Base-by-base conservation (phyloP, 2,113 vertebrate genomes). In the Solea senegalensis region DNA sequence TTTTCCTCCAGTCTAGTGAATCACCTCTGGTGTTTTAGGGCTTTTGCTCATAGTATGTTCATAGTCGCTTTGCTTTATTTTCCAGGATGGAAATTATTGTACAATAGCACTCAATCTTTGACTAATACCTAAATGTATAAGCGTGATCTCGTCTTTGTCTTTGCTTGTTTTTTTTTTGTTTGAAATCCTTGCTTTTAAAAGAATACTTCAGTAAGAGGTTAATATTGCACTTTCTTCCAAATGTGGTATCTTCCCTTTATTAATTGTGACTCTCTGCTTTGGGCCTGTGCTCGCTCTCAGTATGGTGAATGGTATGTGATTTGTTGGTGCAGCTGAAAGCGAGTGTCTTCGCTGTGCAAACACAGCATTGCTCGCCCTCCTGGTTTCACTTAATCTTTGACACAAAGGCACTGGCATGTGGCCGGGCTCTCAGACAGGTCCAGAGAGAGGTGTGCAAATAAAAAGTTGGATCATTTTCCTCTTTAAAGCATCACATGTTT, bases 311-410 rank as follows among this genome's bases (percentile, higher is more conserved):
- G 86, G 83, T 87, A 81, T 88, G 85, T 87, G 76, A 86, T 87
- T 80, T 91, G 85, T 80, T 85, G 80, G 66, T 90, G 87, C 84
- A 90, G 90, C 77, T 87, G 86, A 89, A 88, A 85, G 77, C 49
- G 72, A 81, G 72, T 82, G 82, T 82, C 80, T 86, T 87, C 88
- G 61, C 89, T 83, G 79, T 85, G 81, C 90, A 91, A 92, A 93
- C 87, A 90, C 80, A 74, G 82, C 84, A 74, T 61, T 81, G 86
- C 86, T 89, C 85, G 76, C 81, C 78, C 85, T 92, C 86, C 91
- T 91, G 90, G 83, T 92, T 90, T 88, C 87, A 90, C 82, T 88
- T 92, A 90, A 91, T 92, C 88, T 92, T 90, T 90, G 85, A 92
- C 92, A 94, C 90, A 91, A 92, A 92, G 80, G 88, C 89, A 87